Evolutionary conservation across 2,888 invertebrate species (phyloP), one percentile per base, ranked within the genome.

Genomic region (Dione vanillae): DNA sequence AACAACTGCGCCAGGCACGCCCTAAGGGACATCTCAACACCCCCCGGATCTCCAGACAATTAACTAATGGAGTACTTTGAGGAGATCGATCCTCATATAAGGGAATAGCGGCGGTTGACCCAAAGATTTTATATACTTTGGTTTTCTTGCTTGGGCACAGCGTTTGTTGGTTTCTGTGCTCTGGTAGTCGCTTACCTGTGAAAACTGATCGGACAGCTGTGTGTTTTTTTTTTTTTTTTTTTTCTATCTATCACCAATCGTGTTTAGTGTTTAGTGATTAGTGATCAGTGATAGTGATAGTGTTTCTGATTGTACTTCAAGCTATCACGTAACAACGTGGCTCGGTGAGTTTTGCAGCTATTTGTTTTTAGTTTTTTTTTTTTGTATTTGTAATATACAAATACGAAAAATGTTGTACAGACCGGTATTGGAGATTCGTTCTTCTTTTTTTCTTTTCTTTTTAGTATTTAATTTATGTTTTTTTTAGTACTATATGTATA

Each of bases 1-100:
- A 88, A 94, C 75, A 96, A 96, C 86, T 97, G 97, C 85, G 78
- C 82, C 16, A 81, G 82, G 45, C 83, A 76, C 76, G 76, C 77
- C 2, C n/a, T 69, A 9, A 79, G 77, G 52, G 79, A 78, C 19
- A 56, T 68, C 62, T 45, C 73, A 8, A 75, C 82, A 16, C 80
- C 81, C 45, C 71, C 79, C 0, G 47, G 54, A 12, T 52, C 78
- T 0, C 82, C 82, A 69, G 85, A 85, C 78, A 83, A 89, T 75
- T 90, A 90, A 83, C 89, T 86, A 83, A 83, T 71, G 83, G 87
- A 86, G 75, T 86, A 78, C 79, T 85, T 88, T 78, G 88, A 82
- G 86, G 88, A 86, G 20, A 80, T 85, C 19, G 43, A 76, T 78
- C 87, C 89, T 81, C 85, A 79, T 5, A 7, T 85, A 75, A 77